Base-by-base conservation (phyloP, 2,797 vertebrate genomes). In the Crenichthys baileyi region DNA sequence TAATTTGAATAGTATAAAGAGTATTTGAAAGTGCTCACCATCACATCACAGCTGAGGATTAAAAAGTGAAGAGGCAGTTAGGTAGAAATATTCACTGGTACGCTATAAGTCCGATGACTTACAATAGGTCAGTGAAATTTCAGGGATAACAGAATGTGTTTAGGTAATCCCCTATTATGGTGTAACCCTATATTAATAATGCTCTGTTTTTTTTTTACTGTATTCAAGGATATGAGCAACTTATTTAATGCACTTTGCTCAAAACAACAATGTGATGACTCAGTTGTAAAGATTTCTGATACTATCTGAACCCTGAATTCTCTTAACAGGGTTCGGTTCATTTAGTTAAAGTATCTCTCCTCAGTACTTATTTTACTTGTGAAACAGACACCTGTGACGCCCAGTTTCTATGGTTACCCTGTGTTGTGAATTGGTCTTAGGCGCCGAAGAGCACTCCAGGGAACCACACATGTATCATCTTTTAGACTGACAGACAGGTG, bases 341-440 rank as follows among this genome's bases (percentile, higher is more conserved):
- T 46, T 51, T 79, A 67, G 36, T 22, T 67, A 67, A 41, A 67
- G 36, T 41, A 67, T 67, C 39, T 22, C 39, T 78, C 26, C 22
- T 50, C 77, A 29, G 7, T 63, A 58, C 61, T 82, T 72, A 78
- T 75, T 77, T 48, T 36, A 77, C 58, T 68, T 73, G 70, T 63
- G 70, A 73, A 67, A 48, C 26, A 82, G 81, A 75, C 73, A 60
- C 77, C 79, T 78, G 78, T 67, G 63, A 79, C 72, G 46, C 73
- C 73, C 73, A 68, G 88, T 92, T 91, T 85, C 84, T 88, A 89
- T 91, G 90, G 86, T 83, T 83, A 90, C 90, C 80, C 58, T 31
- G 79, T 65, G 36, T 60, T 61, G 7, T 58, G 39, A 46, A 29
- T 29, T 73, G 77, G 61, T 79, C 67, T 65, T 31, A 41, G 76